Evolutionary conservation across 2,797 vertebrate genomes (phyloP), one percentile per base, ranked within the genome.

Genomic region (Sphenopsis melanotis): DNA sequence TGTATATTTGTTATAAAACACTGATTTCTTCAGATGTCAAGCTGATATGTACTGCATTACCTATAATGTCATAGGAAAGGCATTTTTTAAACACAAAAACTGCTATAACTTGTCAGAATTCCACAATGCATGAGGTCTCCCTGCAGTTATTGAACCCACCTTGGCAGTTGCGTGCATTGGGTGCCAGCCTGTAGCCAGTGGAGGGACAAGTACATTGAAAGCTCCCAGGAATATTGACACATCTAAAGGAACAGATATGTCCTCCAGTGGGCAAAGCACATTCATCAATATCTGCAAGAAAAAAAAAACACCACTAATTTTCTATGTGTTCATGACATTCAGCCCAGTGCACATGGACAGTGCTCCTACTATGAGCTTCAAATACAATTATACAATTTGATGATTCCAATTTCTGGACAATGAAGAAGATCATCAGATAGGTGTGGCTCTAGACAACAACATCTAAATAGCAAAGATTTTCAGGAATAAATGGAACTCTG

Each of bases 231-330:
- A 98, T 92, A 92, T 99, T 99, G 97, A 99, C 96, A 80, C 99
- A 99, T 77, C 98, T 98, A 94, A 99, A 99, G n/a, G 99, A 98
- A 88, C 99, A 99, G 96, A 99, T 99, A 82, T 99, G 99, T 56
- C 99, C 99, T 77, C 99, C 99, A 1, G 99, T 99, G 75, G 99
- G 99, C 89, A 99, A 97, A 36, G 99, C 99, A 21, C 99, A 99
- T 95, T 99, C 99, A 56, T 99, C 99, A 12, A 99, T 99, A 91
- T 99, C 99, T 99, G 96, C 36, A 95, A 95, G 18, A 65, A 82
- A 86, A 75, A 77, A 89, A 64, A 32, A 17, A 53, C 21, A 49
- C 4, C 49, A 4, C 20, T 15, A 30, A 64, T 83, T 88, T 59
- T 47, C 26, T 64, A 2, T 9, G 11, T 18, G 27, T 9, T 75